Conservation (phyloP, 2,113 vertebrate genomes). For the Castor canadensis region DNA sequence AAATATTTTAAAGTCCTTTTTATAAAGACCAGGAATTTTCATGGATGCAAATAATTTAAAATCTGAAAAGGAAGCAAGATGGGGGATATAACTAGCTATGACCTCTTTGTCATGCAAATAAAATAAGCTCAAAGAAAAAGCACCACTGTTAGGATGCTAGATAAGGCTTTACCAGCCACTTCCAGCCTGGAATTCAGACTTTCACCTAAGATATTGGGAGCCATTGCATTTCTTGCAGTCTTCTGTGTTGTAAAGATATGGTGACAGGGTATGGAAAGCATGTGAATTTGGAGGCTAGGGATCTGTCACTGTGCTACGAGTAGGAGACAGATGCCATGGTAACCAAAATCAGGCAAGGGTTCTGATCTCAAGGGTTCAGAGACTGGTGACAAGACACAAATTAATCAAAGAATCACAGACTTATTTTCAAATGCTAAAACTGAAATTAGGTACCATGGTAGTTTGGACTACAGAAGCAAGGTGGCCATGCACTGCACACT, state of each 20-base stretch:
- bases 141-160: not conserved
- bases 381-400: not conserved
- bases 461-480: not conserved
- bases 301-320: not conserved
- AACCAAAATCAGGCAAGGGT: not conserved
- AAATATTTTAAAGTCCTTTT: not conserved
- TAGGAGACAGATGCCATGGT: not conserved
- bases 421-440: not conserved
- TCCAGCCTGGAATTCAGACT: not conserved
- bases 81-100: not conserved
- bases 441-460: not conserved
- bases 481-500: not conserved
- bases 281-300: not conserved
- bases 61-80: not conserved
- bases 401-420: not conserved
- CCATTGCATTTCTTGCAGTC: not conserved
- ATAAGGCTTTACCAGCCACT: not conserved
- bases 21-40: not conserved
- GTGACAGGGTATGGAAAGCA: not conserved
- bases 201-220: not conserved
- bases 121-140: constrained; percentile 13
- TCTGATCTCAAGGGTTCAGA: not conserved
- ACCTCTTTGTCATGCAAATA: not conserved
- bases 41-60: not conserved
- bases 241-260: not conserved